Percentiles rank a stretch among this genome's conserved stretches.
Conservation (phyloP, 2,888 invertebrate genomes). For the Terebella lapidaria region DNA sequence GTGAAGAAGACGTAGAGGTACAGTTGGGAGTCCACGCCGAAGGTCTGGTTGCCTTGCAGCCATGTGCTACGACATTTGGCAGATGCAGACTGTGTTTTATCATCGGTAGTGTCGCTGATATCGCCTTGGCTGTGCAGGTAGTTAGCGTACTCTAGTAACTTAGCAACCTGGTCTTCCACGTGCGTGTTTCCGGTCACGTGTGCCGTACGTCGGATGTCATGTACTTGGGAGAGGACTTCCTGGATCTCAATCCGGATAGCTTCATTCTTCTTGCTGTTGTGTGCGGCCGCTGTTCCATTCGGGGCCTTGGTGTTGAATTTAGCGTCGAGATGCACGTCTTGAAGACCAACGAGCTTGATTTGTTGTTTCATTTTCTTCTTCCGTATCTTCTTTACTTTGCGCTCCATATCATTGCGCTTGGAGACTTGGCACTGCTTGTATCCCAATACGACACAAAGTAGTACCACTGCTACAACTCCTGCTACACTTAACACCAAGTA, state of each 20-base stretch:
- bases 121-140: background rate
- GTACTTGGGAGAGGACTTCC: background rate
- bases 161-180: background rate
- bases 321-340: background rate
- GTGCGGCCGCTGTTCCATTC: background rate
- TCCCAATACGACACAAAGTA: too few species aligned
- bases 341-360: background rate
- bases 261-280: background rate
- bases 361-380: background rate
- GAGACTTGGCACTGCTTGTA: too few species aligned
- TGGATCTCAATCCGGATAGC: background rate
- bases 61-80: background rate
- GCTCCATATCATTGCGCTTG: too few species aligned
- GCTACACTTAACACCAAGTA: too few species aligned
- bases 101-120: background rate
- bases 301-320: too few species aligned
- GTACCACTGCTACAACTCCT: too few species aligned
- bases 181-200: background rate
- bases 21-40: background rate
- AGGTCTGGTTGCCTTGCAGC: background rate
- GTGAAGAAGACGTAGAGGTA: slow-evolving; percentile 6
- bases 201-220: background rate
- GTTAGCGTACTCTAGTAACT: background rate
- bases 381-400: background rate
- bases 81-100: background rate